These are phyloP conservation scores for Cantharis rustica DNA, from an alignment of 2,888 invertebrate genomes.

Conservation along the genomic window DNA sequence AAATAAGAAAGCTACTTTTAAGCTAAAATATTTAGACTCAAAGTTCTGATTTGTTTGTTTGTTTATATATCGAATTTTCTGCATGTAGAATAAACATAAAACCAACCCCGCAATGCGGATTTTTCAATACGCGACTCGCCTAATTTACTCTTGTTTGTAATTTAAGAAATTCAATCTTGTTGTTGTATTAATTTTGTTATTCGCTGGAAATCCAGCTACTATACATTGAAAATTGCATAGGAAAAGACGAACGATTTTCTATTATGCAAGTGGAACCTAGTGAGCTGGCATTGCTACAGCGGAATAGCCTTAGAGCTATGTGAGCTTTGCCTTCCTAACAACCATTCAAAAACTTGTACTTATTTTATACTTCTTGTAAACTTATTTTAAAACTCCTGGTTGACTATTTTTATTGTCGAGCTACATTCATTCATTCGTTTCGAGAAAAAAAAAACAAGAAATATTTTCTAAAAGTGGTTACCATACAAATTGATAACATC, in stretches of 20 bases:
- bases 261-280: conserved; percentile 15
- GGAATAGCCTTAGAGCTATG: conserved; percentile 1
- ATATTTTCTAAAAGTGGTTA: no score
- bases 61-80: no score
- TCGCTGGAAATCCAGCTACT: conserved; percentile 7
- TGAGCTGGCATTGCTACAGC: background rate
- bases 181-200: background rate
- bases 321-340: background rate
- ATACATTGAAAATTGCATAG: conserved; percentile 15
- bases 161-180: background rate
- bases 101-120: no score
- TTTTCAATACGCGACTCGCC: no score
- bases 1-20: no score
- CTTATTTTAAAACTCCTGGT: background rate
- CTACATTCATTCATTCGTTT: background rate
- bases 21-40: no score
- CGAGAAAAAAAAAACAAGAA: background rate
- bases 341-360: background rate
- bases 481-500: no score
- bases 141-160: no score
- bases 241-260: conserved; percentile 15
- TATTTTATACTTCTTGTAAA: background rate
- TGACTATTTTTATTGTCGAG: background rate
- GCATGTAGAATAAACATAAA: no score
- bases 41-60: no score